These are phyloP conservation scores for Bucorvus abyssinicus DNA, from an alignment of 2,797 vertebrate genomes.

Conservation along the genomic window DNA sequence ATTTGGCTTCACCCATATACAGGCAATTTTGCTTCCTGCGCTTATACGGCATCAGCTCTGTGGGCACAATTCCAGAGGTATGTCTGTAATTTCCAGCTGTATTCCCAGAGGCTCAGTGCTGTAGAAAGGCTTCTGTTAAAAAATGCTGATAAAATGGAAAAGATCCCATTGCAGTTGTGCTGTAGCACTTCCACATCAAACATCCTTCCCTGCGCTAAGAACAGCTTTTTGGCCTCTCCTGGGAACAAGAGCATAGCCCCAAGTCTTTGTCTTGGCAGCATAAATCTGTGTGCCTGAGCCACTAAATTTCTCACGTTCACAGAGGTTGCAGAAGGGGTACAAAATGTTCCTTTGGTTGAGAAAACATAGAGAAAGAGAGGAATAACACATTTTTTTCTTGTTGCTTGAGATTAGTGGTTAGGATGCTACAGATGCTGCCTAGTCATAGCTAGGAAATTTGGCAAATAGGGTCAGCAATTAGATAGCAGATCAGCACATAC, in stretches of 20 bases:
- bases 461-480: background rate
- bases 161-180: background rate
- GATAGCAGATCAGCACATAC: background rate
- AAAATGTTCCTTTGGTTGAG: background rate
- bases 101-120: slow-evolving; percentile 1
- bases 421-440: background rate
- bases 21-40: background rate
- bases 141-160: slow-evolving; percentile 30
- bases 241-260: background rate
- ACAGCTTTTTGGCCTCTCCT: background rate
- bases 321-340: background rate
- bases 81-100: slow-evolving; percentile 21
- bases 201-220: background rate
- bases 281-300: background rate
- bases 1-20: background rate
- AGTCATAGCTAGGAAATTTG: background rate
- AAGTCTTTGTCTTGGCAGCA: background rate
- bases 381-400: background rate
- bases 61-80: slow-evolving; percentile 16
- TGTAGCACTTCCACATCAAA: slow-evolving; percentile 9
- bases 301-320: background rate
- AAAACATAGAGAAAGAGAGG: background rate
- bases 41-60: background rate
- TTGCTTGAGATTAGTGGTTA: background rate
- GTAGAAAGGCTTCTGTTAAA: slow-evolving; percentile 18